Conservation (phyloP, 2,888 invertebrate species). For the Heliconius erato region DNA sequence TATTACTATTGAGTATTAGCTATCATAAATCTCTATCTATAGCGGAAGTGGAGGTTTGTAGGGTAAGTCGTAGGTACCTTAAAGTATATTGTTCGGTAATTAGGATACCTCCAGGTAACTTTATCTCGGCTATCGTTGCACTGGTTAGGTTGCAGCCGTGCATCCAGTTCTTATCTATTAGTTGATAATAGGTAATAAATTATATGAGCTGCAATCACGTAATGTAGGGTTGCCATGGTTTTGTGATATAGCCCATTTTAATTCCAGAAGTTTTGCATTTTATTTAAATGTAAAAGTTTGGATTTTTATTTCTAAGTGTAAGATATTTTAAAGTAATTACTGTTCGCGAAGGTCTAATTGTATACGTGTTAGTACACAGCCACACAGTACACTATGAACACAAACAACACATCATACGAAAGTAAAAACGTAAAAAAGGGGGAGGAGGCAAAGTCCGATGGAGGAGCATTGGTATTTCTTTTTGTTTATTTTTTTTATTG, state of each 20-base stretch:
- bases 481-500: no score
- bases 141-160: conserved; percentile 47
- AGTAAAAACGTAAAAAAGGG: no score
- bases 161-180: conserved; percentile 58
- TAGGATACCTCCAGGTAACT: conserved; percentile 34
- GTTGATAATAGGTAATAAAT: conserved; percentile 60
- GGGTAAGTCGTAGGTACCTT: conserved; percentile 1
- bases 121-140: conserved; percentile 45
- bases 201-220: conserved; percentile 49
- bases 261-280: background rate
- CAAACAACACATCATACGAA: no score
- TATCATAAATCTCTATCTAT: background rate
- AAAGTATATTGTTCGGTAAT: conserved; percentile 37
- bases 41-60: conserved; percentile 13
- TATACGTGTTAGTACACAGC: background rate
- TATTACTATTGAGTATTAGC: no score
- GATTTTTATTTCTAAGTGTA: background rate
- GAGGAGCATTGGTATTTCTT: no score
- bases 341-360: no score
- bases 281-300: background rate
- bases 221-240: conserved; percentile 40
- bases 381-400: no score
- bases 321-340: background rate
- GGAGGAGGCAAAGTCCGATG: no score
- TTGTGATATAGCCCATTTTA: background rate